Percentiles rank a stretch among this genome's conserved stretches.
Conservation (phyloP, 1,140 invertebrate genomes). For the Trissolcus basalis region DNA sequence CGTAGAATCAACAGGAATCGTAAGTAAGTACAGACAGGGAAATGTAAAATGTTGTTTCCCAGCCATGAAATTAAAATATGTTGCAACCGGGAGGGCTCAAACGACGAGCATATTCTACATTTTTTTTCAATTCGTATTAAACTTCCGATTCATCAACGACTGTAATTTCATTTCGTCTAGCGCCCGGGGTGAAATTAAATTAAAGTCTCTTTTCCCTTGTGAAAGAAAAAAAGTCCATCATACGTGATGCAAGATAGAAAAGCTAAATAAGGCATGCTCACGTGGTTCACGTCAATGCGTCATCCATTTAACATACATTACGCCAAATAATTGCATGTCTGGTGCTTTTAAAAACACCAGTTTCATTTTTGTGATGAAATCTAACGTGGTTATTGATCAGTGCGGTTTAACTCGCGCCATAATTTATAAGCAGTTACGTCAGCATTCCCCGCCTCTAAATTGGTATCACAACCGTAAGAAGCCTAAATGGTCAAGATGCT, state of each 20-base stretch:
- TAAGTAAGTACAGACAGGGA: background rate
- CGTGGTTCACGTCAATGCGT: conserved; percentile 39
- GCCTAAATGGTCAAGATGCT: conserved; percentile 47
- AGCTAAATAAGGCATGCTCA: conserved; percentile 39
- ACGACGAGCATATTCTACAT: conserved; percentile 13
- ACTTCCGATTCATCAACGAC: conserved; percentile 34
- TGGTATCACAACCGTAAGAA: conserved; percentile 42
- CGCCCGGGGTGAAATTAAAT: conserved; percentile 45
- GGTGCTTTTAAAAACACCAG: conserved; percentile 33
- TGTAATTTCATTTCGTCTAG: conserved; percentile 33
- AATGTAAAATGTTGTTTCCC: conserved; percentile 2
- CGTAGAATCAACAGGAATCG: too few relatives aligned
- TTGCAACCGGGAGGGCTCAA: background rate
- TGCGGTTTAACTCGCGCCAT: conserved; percentile 17
- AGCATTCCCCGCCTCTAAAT: conserved; percentile 47
- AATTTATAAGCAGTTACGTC: conserved; percentile 56
- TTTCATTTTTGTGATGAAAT: conserved; percentile 50
- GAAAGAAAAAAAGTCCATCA: conserved; percentile 22
- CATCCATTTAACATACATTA: conserved; percentile 43
- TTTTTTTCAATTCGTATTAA: conserved; percentile 22
- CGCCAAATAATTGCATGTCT: conserved; percentile 46
- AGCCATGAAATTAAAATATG: conserved; percentile 8
- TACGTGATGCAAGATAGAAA: conserved; percentile 35
- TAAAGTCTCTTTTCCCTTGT: conserved; percentile 22
- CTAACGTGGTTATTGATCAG: conserved; percentile 47